A percentile compares a stretch with the other conserved stretches of the same genome.
These are phyloP conservation scores for Drosophila baimaii DNA, from an alignment of 1,140 invertebrate genomes.

Conservation along the genomic window DNA sequence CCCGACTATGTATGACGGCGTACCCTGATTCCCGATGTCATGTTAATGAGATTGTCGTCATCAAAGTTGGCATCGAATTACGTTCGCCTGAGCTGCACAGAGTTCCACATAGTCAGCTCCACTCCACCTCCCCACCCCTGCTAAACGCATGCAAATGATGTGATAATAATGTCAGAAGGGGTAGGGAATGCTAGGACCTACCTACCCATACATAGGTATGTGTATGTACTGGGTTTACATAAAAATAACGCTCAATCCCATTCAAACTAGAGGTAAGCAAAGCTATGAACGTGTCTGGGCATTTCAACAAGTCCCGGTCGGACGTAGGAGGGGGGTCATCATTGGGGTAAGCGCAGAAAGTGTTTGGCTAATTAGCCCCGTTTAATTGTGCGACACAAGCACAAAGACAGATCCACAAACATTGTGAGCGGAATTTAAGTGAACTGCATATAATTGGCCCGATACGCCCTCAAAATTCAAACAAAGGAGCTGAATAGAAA, in stretches of 20 bases:
- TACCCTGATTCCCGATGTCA: constrained; percentile 62
- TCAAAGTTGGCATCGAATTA: constrained; percentile 76
- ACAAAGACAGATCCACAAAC: constrained; percentile 32
- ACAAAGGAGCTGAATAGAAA: constrained; percentile 42
- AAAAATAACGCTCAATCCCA: constrained; percentile 61
- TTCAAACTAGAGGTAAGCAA: constrained; percentile 65
- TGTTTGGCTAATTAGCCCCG: constrained; percentile 71
- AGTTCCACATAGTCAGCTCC: constrained; percentile 53
- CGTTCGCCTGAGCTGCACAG: constrained; percentile 53
- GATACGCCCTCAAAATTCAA: constrained; percentile 51
- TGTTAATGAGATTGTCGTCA: constrained; percentile 77
- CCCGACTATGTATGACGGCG: constrained; percentile 24
- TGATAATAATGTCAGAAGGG: constrained; percentile 53
- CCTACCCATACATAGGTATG: constrained; percentile 5
- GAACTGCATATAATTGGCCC: constrained; percentile 70
- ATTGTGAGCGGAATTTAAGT: constrained; percentile 42
- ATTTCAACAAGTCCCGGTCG: constrained; percentile 48
- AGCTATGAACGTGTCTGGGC: constrained; percentile 60
- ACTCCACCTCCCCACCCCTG: constrained; percentile 22
- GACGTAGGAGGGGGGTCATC: not conserved
- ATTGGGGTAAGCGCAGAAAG: constrained; percentile 50
- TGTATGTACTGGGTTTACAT: constrained; percentile 19
- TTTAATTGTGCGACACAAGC: constrained; percentile 50
- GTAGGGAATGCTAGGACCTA: not conserved
- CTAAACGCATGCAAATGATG: constrained; percentile 71